Conservation (phyloP, 2,888 invertebrate genomes). For the Salpingus planirostris region DNA sequence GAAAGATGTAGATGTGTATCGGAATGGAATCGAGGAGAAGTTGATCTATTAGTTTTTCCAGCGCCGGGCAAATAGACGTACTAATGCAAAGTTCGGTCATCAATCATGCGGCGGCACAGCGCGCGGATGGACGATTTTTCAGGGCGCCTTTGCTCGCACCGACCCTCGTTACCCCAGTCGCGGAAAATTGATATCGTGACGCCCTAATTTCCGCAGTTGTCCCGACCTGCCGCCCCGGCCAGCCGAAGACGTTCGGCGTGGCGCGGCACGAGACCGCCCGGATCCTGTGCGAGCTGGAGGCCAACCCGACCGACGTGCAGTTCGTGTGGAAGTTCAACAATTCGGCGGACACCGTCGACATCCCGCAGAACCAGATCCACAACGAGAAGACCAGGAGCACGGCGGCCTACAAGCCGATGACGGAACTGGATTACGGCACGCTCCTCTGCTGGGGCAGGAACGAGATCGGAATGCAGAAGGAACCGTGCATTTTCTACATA, state of each 20-base stretch:
- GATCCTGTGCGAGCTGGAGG: conserved; percentile 65
- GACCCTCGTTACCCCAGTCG: too few relatives aligned
- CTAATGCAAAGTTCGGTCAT: conserved; percentile 19
- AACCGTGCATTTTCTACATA: conserved; percentile 65
- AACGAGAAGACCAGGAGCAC: conserved; percentile 56
- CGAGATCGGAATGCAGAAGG: conserved; percentile 61
- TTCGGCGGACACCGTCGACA: conserved; percentile 59
- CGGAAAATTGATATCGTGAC: neutral
- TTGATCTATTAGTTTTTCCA: conserved; percentile 24
- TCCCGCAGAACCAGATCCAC: conserved; percentile 52
- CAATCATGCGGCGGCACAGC: conserved; percentile 16
- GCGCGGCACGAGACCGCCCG: conserved; percentile 60
- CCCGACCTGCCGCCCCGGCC: conserved; percentile 62
- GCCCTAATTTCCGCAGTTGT: conserved; percentile 45
- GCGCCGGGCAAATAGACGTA: conserved; percentile 17
- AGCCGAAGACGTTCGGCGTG: conserved; percentile 61
- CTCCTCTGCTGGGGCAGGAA: conserved; percentile 66
- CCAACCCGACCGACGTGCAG: conserved; percentile 59
- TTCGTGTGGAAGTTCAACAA: conserved; percentile 74
- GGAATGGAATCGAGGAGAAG: conserved; percentile 1
- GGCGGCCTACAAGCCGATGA: conserved; percentile 62
- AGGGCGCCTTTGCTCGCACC: neutral
- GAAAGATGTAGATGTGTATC: too few relatives aligned
- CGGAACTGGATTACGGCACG: conserved; percentile 65
- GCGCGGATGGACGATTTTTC: conserved; percentile 4